These are phyloP conservation scores for Coboldia fuscipes DNA, from an alignment of 1,140 invertebrate genomes.

Conservation along the genomic window DNA sequence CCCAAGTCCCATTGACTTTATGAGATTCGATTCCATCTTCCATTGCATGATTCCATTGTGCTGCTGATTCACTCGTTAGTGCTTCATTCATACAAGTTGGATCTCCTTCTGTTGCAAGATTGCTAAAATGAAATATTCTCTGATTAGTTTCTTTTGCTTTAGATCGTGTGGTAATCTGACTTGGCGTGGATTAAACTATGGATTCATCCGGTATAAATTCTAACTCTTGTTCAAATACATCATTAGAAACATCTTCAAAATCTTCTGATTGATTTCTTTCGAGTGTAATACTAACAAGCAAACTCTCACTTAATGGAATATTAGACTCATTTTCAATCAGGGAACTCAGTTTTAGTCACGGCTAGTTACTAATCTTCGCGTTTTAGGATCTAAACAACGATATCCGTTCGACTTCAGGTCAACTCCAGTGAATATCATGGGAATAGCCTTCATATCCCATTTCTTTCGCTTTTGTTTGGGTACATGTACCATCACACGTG, in stretches of 20 bases:
- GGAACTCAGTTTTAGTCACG: neutral
- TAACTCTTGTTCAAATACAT: no score
- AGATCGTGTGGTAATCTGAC: no score
- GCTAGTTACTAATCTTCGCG: neutral
- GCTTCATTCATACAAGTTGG: constrained; percentile 10
- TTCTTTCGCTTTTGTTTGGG: constrained; percentile 6
- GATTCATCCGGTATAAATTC: no score
- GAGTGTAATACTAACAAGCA: no score
- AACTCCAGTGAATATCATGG: constrained; percentile 5
- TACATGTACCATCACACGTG: constrained; percentile 6
- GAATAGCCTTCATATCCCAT: constrained; percentile 5
- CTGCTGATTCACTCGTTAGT: constrained; percentile 3
- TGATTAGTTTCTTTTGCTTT: no score
- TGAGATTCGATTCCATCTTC: constrained; percentile 6
- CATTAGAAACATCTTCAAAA: no score
- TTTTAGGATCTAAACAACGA: neutral
- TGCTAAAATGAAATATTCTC: no score
- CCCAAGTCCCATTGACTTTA: constrained; percentile 7
- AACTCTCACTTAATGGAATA: no score
- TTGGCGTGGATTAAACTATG: no score
- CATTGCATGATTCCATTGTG: constrained; percentile 8
- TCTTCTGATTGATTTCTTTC: no score
- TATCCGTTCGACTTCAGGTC: neutral
- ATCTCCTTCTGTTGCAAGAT: no score
- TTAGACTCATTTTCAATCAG: no score